Base-by-base conservation (phyloP, 2,797 vertebrate species). In the Naso thynnoides region DNA sequence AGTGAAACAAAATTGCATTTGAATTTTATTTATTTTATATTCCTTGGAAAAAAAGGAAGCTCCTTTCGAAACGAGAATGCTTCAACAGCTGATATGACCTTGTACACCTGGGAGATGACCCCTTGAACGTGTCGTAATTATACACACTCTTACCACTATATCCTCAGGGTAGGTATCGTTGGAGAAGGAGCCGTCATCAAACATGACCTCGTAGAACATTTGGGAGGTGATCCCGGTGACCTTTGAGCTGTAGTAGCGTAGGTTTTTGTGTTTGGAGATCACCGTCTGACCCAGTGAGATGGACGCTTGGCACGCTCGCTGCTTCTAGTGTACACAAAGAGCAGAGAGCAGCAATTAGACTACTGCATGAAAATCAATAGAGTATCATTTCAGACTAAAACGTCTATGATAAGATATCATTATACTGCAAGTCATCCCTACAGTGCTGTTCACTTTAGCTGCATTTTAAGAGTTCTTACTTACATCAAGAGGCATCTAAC, bases 151-250 rank as follows among this genome's bases (percentile, higher is more conserved):
- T 91, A 99, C 98, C 90, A 98, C 95, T 31, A 99, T 98, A 84
- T 99, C 97, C 93, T 99, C 98, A 2, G 98, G 98, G 91, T 96
- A 99, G 14, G 97, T 98, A 80, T 99, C 97, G 65, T 96, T 95
- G 92, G 97, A 98, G 91, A 97, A 97, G 50, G 97, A 99, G 65
- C 97, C 97, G 49, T 99, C 98, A 54, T 99, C 98, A 81, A 99
- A 99, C 94, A 97, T 91, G 83, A 99, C 94, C 94, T 99, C 97
- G 69, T 98, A 99, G 93, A 99, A 99, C 70, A 92, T 94, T 80
- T 98, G 97, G 23, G 97, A 96, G 3, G 91, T 96, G 85, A 97
- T 93, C 82, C 95, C 93, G 0, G 94, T 95, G 85, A 99, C 95
- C 91, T 94, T 95, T 87, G 96, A 98, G 85, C 95, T 98, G 89